A percentile compares a stretch with the other conserved stretches of the same genome.
Conservation (phyloP, 2,888 invertebrate genomes). For the Netelia fuscicornis region DNA sequence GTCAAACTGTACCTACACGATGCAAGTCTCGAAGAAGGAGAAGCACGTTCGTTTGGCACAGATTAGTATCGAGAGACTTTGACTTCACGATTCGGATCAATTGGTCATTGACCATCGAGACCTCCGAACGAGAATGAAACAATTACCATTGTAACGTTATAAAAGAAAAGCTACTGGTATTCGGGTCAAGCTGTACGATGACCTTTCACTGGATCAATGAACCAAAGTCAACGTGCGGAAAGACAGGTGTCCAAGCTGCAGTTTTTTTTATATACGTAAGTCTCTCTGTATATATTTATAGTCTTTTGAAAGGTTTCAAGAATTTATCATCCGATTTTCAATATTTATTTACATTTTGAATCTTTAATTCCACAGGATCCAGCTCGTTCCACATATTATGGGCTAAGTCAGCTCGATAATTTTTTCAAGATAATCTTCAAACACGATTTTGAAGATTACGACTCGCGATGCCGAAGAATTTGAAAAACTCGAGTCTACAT, state of each 20-base stretch:
- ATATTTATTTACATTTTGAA: neutral
- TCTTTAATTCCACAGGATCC: neutral
- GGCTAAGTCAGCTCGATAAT: neutral
- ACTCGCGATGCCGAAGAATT: constrained; percentile 35
- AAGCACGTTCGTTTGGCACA: neutral
- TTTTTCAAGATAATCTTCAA: no score
- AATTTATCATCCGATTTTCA: neutral
- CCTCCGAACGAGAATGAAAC: constrained; percentile 40
- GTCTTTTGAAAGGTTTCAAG: neutral
- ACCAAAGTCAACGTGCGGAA: neutral
- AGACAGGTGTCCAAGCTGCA: neutral
- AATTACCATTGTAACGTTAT: constrained; percentile 36
- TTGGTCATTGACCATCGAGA: constrained; percentile 62
- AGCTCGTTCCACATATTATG: neutral
- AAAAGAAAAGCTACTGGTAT: constrained; percentile 27
- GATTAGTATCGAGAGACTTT: constrained; percentile 8
- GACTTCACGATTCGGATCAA: constrained; percentile 61
- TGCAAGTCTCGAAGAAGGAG: no score
- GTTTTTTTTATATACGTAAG: neutral
- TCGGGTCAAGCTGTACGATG: constrained; percentile 45
- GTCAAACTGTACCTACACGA: no score
- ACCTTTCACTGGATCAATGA: constrained; percentile 59
- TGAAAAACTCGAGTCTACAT: constrained; percentile 61
- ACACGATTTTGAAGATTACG: no score
- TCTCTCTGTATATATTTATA: neutral